Conservation (phyloP, 92 coral and sea anemone species). For the Siderastrea siderea region DNA sequence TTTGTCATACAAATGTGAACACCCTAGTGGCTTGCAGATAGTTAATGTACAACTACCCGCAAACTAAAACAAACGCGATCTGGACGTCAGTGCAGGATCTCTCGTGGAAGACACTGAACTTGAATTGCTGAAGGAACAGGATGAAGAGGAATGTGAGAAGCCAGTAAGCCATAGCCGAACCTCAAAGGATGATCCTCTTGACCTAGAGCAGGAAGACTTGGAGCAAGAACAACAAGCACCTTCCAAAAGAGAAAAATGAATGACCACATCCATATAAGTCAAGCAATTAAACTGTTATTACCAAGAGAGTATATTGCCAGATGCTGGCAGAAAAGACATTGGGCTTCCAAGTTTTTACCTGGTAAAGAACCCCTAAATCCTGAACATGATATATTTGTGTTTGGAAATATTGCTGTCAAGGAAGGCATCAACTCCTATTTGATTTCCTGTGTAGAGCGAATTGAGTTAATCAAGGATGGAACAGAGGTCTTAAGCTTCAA, state of each 20-base stretch:
- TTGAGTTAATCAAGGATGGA: constrained; percentile 50
- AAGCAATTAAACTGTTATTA: constrained; percentile 54
- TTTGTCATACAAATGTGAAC: constrained; percentile 41
- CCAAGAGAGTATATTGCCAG: constrained; percentile 53
- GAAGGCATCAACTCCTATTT: constrained; percentile 19
- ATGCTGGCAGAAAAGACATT: constrained; percentile 65
- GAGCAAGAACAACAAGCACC: background rate
- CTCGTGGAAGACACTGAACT: background rate
- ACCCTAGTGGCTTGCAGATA: constrained; percentile 43
- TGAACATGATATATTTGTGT: constrained; percentile 55
- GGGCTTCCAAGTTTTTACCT: constrained; percentile 59
- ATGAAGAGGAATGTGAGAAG: constrained; percentile 22
- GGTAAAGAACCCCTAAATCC: constrained; percentile 66
- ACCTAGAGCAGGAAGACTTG: background rate
- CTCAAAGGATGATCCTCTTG: background rate
- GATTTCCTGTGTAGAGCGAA: constrained; percentile 36
- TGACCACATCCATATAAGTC: constrained; percentile 46
- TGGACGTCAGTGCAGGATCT: constrained; percentile 22
- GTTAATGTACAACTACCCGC: constrained; percentile 20
- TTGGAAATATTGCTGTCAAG: constrained; percentile 54
- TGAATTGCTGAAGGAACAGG: background rate
- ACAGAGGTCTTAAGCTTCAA: constrained; percentile 38
- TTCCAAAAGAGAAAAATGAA: constrained; percentile 15
- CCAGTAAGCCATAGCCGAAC: too few species aligned
- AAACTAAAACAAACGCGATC: constrained; percentile 35